Conservation (phyloP, 2,888 invertebrate genomes). For the Dryobotodes eremita region DNA sequence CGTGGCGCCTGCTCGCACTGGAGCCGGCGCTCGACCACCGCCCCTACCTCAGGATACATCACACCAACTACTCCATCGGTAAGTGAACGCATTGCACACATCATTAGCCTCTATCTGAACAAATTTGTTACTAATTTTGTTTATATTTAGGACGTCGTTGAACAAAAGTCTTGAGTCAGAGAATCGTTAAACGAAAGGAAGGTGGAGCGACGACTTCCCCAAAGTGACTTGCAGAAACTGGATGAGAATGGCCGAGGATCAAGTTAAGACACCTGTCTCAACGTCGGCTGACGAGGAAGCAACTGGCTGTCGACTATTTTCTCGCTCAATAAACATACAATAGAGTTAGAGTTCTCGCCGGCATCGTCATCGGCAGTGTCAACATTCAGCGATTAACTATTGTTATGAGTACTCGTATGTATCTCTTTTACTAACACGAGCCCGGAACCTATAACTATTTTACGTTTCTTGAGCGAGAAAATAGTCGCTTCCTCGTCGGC, state of each 20-base stretch:
- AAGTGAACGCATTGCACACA: slow-evolving; percentile 36
- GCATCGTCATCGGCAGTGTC: not conserved
- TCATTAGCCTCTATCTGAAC: not conserved
- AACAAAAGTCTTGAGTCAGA: not conserved
- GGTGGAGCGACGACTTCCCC: not conserved
- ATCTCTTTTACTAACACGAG: not conserved
- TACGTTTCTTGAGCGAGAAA: not conserved
- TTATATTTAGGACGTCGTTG: not conserved
- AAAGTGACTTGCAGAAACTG: not conserved
- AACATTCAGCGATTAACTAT: not conserved
- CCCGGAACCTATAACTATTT: not conserved
- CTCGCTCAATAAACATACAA: not conserved
- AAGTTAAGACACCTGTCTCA: not conserved
- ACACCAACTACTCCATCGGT: slow-evolving; percentile 88
- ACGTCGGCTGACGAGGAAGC: not conserved
- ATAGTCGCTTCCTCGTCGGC: not conserved
- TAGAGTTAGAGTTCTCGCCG: not conserved
- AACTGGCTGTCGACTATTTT: not conserved
- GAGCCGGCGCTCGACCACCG: slow-evolving; percentile 90
- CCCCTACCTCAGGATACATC: slow-evolving; percentile 89
- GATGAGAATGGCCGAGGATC: not conserved
- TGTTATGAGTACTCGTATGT: too few relatives aligned
- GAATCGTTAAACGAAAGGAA: not conserved
- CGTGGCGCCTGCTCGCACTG: slow-evolving; percentile 89
- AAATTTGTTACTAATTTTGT: not conserved